Conservation (phyloP, 2,113 vertebrate species). For the Pterocles burchelli region DNA sequence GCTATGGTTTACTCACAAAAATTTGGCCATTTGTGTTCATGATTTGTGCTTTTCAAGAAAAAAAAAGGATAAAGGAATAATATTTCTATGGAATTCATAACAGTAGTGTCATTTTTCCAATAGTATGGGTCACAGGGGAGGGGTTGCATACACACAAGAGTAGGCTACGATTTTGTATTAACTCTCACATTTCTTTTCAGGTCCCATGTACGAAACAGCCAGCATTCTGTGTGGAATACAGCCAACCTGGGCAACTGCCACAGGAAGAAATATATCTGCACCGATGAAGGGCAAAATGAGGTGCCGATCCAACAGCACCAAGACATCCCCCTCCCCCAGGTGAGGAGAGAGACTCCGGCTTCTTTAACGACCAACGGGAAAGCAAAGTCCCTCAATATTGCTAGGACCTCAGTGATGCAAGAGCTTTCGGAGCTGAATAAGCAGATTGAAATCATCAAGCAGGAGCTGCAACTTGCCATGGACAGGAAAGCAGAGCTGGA, state of each 20-base stretch:
- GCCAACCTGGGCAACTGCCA: constrained; percentile 79
- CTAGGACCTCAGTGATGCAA: constrained; percentile 82
- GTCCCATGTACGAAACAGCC: constrained; percentile 84
- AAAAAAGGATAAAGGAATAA: neutral
- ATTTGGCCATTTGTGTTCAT: neutral
- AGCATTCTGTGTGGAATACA: constrained; percentile 85
- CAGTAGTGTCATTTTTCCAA: neutral
- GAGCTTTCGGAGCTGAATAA: constrained; percentile 92
- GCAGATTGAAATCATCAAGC: constrained; percentile 91
- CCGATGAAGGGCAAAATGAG: constrained; percentile 80
- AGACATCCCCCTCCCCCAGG: constrained; percentile 77
- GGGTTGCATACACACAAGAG: neutral
- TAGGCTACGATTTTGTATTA: neutral
- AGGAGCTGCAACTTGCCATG: constrained; percentile 92
- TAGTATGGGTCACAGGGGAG: neutral
- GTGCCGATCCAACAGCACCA: constrained; percentile 75
- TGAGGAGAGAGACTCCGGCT: constrained; percentile 78
- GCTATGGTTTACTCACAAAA: neutral
- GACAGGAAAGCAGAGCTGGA: constrained; percentile 93
- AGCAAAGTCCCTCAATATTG: constrained; percentile 79
- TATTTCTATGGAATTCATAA: neutral
- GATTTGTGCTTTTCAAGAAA: neutral
- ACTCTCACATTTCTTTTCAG: constrained; percentile 70
- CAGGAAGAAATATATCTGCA: constrained; percentile 76
- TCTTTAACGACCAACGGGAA: constrained; percentile 88